phyloP scores from a whole-genome alignment of 2,797 vertebrate species.

The Lates japonicus region DNA sequence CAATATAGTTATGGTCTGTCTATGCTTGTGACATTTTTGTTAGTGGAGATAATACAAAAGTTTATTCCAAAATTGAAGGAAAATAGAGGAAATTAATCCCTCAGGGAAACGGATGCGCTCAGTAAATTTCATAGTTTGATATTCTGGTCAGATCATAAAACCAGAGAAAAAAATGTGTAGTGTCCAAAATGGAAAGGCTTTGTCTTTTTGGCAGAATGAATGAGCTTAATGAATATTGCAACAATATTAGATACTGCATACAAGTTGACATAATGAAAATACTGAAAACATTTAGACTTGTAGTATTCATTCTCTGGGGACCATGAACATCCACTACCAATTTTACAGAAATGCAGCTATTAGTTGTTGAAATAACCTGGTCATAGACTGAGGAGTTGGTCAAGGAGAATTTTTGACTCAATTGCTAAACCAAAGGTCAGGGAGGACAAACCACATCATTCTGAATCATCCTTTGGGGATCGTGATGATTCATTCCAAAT shows the following conservation, averaged over 20 bases:
- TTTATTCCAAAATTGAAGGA: too few relatives aligned
- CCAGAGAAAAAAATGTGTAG: background rate
- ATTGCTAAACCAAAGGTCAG: background rate
- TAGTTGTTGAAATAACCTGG: background rate
- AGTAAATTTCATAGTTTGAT: background rate
- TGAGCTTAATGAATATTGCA: background rate
- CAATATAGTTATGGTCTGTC: too few relatives aligned
- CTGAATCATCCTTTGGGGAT: background rate
- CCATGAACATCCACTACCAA: background rate
- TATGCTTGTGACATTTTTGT: too few relatives aligned
- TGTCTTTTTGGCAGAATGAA: background rate
- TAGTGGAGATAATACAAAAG: too few relatives aligned
- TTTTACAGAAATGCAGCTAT: background rate
- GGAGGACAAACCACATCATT: background rate
- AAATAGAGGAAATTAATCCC: too few relatives aligned
- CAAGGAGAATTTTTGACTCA: background rate
- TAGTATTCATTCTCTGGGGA: background rate
- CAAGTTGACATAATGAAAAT: background rate
- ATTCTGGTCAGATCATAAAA: background rate
- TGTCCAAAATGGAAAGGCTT: background rate
- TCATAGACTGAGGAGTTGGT: background rate
- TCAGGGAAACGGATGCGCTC: background rate
- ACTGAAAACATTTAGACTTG: background rate
- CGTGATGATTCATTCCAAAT: background rate
- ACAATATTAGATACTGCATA: background rate